Conservation (phyloP, 2,797 vertebrate genomes). For the Etheostoma nigrum region DNA sequence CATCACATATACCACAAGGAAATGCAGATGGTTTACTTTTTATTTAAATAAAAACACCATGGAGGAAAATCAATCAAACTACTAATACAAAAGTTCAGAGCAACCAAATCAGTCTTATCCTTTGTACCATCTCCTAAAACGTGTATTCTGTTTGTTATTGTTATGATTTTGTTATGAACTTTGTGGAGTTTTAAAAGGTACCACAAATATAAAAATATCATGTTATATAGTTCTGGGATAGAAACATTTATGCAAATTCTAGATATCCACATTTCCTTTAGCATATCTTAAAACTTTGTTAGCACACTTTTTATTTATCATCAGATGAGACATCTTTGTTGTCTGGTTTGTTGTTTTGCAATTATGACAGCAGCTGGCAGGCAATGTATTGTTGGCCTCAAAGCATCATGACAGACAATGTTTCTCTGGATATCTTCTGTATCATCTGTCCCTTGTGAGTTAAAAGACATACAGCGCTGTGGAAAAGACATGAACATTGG, state of each 20-base stretch:
- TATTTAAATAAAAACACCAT: background rate
- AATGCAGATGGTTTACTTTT: background rate
- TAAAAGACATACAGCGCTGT: background rate
- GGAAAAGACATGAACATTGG: background rate
- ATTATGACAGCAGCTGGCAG: background rate
- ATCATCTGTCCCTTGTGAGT: constrained; percentile 5
- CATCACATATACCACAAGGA: background rate
- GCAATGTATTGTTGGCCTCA: background rate
- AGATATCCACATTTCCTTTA: background rate
- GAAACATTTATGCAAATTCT: background rate
- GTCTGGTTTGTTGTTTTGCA: constrained; percentile 19
- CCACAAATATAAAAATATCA: background rate
- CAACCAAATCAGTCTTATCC: background rate
- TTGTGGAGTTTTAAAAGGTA: background rate
- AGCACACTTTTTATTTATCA: background rate
- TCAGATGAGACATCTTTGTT: background rate
- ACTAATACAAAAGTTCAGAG: background rate
- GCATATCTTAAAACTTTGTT: background rate
- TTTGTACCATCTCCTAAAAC: background rate
- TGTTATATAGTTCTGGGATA: background rate
- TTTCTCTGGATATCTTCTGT: background rate
- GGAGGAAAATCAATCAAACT: background rate
- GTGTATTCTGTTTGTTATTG: background rate
- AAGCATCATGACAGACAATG: background rate
- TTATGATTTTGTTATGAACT: background rate